phyloP scores from a whole-genome alignment of 92 coral and sea anemone species.

The Parazoanthus darwini region DNA sequence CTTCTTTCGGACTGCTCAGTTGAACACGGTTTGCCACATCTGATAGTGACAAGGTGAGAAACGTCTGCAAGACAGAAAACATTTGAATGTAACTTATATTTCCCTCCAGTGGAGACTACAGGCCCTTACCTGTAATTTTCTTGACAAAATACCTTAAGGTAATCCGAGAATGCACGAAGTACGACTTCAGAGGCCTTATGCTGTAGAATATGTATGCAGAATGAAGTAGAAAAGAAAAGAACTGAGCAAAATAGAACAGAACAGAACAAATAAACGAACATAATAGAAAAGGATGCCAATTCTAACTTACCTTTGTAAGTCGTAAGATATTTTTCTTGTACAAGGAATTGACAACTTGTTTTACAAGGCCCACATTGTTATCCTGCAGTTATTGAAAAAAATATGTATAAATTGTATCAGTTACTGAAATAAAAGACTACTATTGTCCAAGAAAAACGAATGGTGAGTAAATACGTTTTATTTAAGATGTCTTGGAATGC shows the following conservation, averaged over 20 bases:
- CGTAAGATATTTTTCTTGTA: conserved; percentile 91
- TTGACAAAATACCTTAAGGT: too few species aligned
- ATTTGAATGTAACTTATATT: neutral
- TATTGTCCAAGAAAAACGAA: neutral
- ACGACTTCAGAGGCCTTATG: too few species aligned
- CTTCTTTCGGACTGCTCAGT: conserved; percentile 89
- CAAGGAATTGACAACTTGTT: conserved; percentile 90
- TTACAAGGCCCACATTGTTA: conserved; percentile 88
- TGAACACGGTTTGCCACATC: conserved; percentile 98
- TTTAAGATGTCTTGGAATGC: neutral
- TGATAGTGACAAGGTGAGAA: conserved; percentile 86
- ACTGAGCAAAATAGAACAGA: too few species aligned
- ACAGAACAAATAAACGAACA: too few species aligned
- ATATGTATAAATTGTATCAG: neutral
- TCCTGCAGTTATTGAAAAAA: conserved; percentile 58
- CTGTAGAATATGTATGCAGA: too few species aligned
- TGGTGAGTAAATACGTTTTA: neutral
- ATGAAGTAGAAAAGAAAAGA: too few species aligned
- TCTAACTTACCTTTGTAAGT: conserved; percentile 79
- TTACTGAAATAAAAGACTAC: too few species aligned
- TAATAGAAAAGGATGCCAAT: neutral
- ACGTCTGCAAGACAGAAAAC: conserved; percentile 68
- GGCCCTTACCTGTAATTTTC: too few species aligned
- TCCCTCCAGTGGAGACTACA: neutral
- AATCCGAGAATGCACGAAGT: too few species aligned